Base-by-base conservation (phyloP, 2,797 vertebrate genomes). In the Bryconaethiops microstoma region DNA sequence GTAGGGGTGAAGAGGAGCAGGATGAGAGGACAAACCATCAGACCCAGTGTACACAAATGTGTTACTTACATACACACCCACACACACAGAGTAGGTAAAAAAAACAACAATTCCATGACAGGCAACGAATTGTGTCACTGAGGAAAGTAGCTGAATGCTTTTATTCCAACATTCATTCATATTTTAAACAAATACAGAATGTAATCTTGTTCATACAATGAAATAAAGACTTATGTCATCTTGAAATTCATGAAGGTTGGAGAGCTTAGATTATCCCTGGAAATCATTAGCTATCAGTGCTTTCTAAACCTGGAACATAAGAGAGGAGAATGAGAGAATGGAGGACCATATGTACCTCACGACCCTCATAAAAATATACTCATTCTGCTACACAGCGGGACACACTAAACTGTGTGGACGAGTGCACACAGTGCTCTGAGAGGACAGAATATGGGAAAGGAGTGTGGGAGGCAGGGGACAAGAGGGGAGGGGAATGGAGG, bases 391-490 rank as follows among this genome's bases (percentile, higher is more conserved):
- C 82, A 86, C 80, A 80, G 48, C 63, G 82, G 39, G 75, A 80
- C 77, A 77, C 64, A 72, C 79, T 68, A 76, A 81, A 76, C 78
- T 80, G 71, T 67, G 80, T 76, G 78, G 80, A 83, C 70, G 72
- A 78, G 79, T 57, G 80, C 60, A 76, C 72, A 85, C 80, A 80
- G 45, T 73, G 54, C 48, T 77, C 74, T 74, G 65, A 76, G 83
- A 69, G 40, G 67, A 23, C n/a, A 48, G 67, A 48, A 69, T 48
- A 23, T 8, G n/a, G n/a, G 67, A 69, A 25, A 69, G 48, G 57
- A 74, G 35, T 19, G 71, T 29, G 29, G 29, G n/a, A n/a, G n/a
- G n/a, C n/a, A n/a, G n/a, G n/a, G n/a, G n/a, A n/a, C n/a, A n/a
- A n/a, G 23, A 70, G 45, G 17, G 70, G 45, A 52, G 35, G 42